phyloP scores from a whole-genome alignment of 2,888 invertebrate genomes.

The Ceraclea dissimilis region DNA sequence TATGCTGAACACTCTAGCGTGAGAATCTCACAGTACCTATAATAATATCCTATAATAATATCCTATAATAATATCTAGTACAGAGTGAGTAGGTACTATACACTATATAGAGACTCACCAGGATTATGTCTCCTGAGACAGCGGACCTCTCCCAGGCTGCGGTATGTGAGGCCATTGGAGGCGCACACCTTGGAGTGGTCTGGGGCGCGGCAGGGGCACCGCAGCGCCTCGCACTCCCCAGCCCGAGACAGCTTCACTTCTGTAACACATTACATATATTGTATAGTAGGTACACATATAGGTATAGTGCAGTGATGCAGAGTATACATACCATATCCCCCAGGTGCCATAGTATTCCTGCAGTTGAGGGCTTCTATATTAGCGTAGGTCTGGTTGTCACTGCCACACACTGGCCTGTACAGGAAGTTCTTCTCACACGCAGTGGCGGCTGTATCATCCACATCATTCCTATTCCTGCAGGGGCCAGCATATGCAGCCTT shows the following conservation, averaged over 20 bases:
- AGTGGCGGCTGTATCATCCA: conserved; percentile 6
- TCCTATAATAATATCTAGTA: too few relatives aligned
- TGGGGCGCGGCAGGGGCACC: conserved; percentile 17
- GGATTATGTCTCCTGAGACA: conserved; percentile 28
- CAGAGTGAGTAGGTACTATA: too few relatives aligned
- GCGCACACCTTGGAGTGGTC: conserved; percentile 28
- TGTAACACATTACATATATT: conserved; percentile 1
- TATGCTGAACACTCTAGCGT: too few relatives aligned
- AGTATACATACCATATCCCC: conserved; percentile 15
- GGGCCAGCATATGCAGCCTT: conserved; percentile 17
- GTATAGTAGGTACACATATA: neutral
- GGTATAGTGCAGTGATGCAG: neutral
- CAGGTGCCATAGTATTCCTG: conserved; percentile 24
- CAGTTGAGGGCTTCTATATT: conserved; percentile 28
- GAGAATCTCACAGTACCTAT: too few relatives aligned
- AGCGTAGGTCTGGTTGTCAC: conserved; percentile 28
- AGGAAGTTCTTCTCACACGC: conserved; percentile 26
- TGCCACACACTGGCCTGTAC: conserved; percentile 29
- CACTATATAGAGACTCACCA: too few relatives aligned
- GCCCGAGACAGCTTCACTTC: neutral
- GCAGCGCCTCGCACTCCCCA: conserved; percentile 21
- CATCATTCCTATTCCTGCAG: conserved; percentile 18
- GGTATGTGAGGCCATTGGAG: conserved; percentile 30
- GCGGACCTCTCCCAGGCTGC: conserved; percentile 29
- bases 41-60: too few relatives aligned